A percentile compares a stretch with the other conserved stretches of the same genome.
Conservation (phyloP, 2,888 invertebrate genomes). For the Stegana nigrithorax region DNA sequence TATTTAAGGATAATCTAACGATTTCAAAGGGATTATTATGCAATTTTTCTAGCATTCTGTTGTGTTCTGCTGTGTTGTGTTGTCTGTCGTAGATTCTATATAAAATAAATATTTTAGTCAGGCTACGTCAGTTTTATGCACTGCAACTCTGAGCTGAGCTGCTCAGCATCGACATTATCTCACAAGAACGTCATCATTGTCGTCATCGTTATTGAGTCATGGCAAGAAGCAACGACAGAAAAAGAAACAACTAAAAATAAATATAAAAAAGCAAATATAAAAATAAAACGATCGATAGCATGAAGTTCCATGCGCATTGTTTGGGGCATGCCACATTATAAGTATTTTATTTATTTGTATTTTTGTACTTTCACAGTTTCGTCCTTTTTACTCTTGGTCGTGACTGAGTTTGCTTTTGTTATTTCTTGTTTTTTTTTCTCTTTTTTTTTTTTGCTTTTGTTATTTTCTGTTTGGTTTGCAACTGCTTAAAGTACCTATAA, state of each 20-base stretch:
- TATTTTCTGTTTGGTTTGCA: too few relatives aligned
- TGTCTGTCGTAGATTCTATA: neutral
- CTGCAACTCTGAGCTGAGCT: neutral
- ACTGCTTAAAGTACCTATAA: slow-evolving; percentile 16
- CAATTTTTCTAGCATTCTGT: slow-evolving; percentile 62
- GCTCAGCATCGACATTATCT: neutral
- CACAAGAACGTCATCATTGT: slow-evolving; percentile 15
- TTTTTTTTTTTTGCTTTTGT: neutral
- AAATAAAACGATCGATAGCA: slow-evolving; percentile 2
- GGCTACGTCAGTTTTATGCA: neutral
- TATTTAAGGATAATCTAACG: slow-evolving; percentile 66
- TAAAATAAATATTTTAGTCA: neutral
- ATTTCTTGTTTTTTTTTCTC: neutral
- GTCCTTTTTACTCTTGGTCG: neutral
- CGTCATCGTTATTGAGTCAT: slow-evolving; percentile 28
- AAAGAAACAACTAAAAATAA: neutral
- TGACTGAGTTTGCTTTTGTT: neutral
- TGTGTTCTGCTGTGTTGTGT: slow-evolving; percentile 34
- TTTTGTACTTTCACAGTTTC: neutral
- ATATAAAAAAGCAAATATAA: slow-evolving; percentile 1
- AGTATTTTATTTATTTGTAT: neutral
- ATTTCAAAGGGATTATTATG: slow-evolving; percentile 67
- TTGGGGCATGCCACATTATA: neutral
- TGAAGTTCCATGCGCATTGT: slow-evolving; percentile 1
- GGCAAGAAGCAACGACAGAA: slow-evolving; percentile 21